These are phyloP conservation scores for Leptinotarsa lineolata DNA, from an alignment of 1,140 invertebrate species.

Conservation along the genomic window DNA sequence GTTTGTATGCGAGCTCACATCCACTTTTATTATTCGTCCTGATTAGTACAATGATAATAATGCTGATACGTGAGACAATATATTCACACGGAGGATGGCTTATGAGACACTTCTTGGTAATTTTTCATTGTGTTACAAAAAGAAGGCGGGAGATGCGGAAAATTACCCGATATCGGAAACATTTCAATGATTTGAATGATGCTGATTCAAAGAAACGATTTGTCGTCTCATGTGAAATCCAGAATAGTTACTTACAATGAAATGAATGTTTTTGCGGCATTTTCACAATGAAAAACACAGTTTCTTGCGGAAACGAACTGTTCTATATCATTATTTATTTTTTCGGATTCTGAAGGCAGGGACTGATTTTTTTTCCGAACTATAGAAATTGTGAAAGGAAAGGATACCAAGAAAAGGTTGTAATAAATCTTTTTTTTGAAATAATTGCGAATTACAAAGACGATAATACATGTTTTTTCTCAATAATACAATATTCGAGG, in stretches of 20 bases:
- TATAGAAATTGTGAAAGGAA: too few species aligned
- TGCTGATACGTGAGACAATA: slow-evolving; percentile 44
- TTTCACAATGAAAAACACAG: too few species aligned
- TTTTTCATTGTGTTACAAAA: slow-evolving; percentile 8
- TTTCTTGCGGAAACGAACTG: too few species aligned
- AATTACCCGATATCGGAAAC: neutral
- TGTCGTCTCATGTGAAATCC: neutral
- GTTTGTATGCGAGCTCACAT: slow-evolving; percentile 41
- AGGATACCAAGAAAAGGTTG: too few species aligned
- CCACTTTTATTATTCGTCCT: slow-evolving; percentile 43
- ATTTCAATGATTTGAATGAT: neutral
- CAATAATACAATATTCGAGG: too few species aligned
- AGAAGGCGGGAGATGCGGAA: neutral
- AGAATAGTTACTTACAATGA: neutral
- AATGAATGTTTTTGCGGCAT: too few species aligned
- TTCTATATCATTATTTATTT: too few species aligned
- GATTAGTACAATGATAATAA: slow-evolving; percentile 43
- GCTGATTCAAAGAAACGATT: neutral
- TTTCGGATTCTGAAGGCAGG: too few species aligned
- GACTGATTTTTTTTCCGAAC: too few species aligned
- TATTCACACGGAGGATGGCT: slow-evolving; percentile 18
- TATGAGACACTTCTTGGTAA: slow-evolving; percentile 20
- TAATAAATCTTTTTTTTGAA: too few species aligned
- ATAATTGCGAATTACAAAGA: too few species aligned
- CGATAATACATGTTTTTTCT: too few species aligned